phyloP scores from a whole-genome alignment of 2,797 vertebrate genomes.

The Serranus cabrilla region DNA sequence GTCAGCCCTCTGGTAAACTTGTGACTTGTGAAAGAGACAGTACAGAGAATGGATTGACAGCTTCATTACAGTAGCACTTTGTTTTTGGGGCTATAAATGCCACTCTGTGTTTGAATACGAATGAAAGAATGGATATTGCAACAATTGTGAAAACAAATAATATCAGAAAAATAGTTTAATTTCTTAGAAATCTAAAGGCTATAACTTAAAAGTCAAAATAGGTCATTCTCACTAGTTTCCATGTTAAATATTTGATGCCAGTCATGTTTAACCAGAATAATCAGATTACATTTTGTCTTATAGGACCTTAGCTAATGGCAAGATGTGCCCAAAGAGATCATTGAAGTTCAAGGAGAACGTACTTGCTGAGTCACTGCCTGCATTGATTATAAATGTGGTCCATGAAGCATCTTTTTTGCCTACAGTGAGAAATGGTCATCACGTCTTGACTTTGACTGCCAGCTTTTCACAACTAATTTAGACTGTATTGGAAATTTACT shows the following conservation, averaged over 20 bases:
- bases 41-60: neutral
- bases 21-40: neutral
- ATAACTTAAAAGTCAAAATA: neutral
- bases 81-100: neutral
- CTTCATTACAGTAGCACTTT: neutral
- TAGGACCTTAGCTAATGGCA: neutral
- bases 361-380: slow-evolving; percentile 42
- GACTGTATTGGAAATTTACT: neutral
- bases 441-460: slow-evolving; percentile 45
- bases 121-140: neutral
- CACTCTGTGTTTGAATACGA: neutral
- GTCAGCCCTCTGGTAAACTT: neutral
- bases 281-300: neutral
- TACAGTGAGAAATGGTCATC: slow-evolving; percentile 31
- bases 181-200: neutral
- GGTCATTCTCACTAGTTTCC: neutral
- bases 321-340: slow-evolving; percentile 7
- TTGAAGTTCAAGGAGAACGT: slow-evolving; percentile 13
- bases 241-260: neutral
- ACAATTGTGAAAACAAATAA: neutral
- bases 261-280: neutral
- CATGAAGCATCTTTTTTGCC: slow-evolving; percentile 40
- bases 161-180: neutral
- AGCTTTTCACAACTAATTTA: slow-evolving; percentile 21
- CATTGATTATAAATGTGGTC: slow-evolving; percentile 53